Evolutionary conservation across 2,113 vertebrate species (phyloP).

Genomic region (Hemichromis elongatus): DNA sequence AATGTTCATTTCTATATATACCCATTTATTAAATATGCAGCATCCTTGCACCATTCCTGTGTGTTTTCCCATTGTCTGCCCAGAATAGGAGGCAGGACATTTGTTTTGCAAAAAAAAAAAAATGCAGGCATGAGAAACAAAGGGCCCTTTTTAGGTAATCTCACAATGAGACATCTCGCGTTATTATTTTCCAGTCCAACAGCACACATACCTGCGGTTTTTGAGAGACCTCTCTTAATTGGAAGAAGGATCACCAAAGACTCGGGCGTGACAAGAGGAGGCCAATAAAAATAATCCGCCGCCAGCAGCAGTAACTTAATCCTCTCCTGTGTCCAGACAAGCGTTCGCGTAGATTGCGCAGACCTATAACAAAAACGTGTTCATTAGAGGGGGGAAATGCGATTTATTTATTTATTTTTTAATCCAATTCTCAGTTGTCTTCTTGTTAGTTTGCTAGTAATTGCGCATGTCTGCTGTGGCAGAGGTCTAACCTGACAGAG

Average conservation of each 20-base stretch:
- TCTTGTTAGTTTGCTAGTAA: not conserved
- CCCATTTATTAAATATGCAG: not conserved
- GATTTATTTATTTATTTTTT: not conserved
- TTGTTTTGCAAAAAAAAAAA: not conserved
- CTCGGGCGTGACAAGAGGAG: conserved; percentile 47
- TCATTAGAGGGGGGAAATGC: not conserved
- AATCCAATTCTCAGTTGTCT: not conserved
- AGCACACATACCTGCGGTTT: conserved; percentile 43
- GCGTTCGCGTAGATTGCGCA: conserved; percentile 28
- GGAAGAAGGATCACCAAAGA: conserved; percentile 21
- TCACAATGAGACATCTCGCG: not conserved
- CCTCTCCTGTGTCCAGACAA: conserved; percentile 55
- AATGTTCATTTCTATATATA: not conserved
- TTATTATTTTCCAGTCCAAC: not conserved
- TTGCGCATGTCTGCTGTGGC: not conserved
- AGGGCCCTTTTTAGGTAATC: not conserved
- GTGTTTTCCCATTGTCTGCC: not conserved
- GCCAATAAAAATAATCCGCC: conserved; percentile 70
- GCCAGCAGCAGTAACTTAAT: conserved; percentile 69
- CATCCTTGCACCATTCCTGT: not conserved
- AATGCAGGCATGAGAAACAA: conserved; percentile 14
- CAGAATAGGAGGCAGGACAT: not conserved
- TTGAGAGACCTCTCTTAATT: conserved; percentile 18
- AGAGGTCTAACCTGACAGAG: not conserved
- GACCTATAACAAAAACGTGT: conserved; percentile 28